A percentile compares a stretch with the other conserved stretches of the same genome.
Conservation (phyloP, 1,140 invertebrate genomes). For the Drosophila melanica region DNA sequence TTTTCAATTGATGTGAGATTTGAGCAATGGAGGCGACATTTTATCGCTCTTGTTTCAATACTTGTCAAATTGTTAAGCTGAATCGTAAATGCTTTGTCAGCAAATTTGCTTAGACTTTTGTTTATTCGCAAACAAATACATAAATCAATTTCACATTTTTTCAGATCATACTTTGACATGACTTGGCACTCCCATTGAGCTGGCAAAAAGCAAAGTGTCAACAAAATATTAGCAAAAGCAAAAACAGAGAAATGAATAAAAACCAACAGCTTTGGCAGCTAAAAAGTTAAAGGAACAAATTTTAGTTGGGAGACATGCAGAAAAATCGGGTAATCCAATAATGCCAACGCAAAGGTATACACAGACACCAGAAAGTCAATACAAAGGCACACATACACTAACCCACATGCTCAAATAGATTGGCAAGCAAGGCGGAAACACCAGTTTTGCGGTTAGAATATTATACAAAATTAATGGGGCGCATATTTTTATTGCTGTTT, state of each 20-base stretch:
- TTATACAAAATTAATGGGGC: slow-evolving; percentile 77
- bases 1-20: neutral
- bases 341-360: slow-evolving; percentile 33
- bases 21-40: neutral
- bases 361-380: slow-evolving; percentile 8
- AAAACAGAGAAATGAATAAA: slow-evolving; percentile 16
- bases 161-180: slow-evolving; percentile 56
- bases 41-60: slow-evolving; percentile 16
- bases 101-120: slow-evolving; percentile 26
- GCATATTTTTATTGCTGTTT: slow-evolving; percentile 75
- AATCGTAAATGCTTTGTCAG: slow-evolving; percentile 36
- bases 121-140: slow-evolving; percentile 47
- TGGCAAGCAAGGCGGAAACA: slow-evolving; percentile 24
- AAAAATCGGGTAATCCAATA: slow-evolving; percentile 26
- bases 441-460: slow-evolving; percentile 42
- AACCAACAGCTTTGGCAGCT: slow-evolving; percentile 26
- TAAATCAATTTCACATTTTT: slow-evolving; percentile 60
- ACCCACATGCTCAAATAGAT: slow-evolving; percentile 3
- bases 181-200: slow-evolving; percentile 36
- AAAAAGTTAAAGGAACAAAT: slow-evolving; percentile 25
- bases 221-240: slow-evolving; percentile 56
- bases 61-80: slow-evolving; percentile 27
- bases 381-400: neutral
- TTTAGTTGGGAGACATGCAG: slow-evolving; percentile 3
- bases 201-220: slow-evolving; percentile 62